Evolutionary conservation across 2,113 vertebrate genomes (phyloP).

Genomic region (Atrichornis clamosus): DNA sequence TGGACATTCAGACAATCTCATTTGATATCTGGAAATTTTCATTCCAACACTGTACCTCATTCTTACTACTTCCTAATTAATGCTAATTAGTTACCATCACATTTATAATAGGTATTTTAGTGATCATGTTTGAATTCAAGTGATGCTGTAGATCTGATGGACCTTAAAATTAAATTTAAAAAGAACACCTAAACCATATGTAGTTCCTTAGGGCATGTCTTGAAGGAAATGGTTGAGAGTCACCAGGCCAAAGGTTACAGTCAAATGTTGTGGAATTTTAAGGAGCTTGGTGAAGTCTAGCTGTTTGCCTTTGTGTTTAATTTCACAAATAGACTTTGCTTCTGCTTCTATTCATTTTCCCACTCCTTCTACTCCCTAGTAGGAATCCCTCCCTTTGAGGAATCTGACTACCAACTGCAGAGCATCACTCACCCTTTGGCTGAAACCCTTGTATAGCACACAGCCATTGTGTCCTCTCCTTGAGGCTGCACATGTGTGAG

Average conservation of each 20-base stretch:
- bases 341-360: neutral
- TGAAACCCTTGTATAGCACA: neutral
- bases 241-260: neutral
- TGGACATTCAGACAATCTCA: neutral
- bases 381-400: no score
- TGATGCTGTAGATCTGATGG: neutral
- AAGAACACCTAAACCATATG: neutral
- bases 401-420: neutral
- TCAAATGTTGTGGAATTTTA: slow-evolving; percentile 8
- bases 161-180: neutral
- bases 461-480: neutral
- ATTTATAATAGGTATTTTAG: neutral
- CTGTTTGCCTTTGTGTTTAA: slow-evolving; percentile 5
- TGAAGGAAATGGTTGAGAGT: neutral
- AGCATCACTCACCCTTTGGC: neutral
- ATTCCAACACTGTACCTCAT: neutral
- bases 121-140: neutral
- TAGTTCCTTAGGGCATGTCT: neutral
- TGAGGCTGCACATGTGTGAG: accelerated
- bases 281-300: neutral
- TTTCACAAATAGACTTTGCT: neutral
- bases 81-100: neutral
- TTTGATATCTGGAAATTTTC: neutral
- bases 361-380: neutral
- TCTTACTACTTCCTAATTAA: neutral